Percentiles rank a stretch among this genome's conserved stretches.
phyloP scores from a whole-genome alignment of 2,113 vertebrate genomes.

The Martes martes region DNA sequence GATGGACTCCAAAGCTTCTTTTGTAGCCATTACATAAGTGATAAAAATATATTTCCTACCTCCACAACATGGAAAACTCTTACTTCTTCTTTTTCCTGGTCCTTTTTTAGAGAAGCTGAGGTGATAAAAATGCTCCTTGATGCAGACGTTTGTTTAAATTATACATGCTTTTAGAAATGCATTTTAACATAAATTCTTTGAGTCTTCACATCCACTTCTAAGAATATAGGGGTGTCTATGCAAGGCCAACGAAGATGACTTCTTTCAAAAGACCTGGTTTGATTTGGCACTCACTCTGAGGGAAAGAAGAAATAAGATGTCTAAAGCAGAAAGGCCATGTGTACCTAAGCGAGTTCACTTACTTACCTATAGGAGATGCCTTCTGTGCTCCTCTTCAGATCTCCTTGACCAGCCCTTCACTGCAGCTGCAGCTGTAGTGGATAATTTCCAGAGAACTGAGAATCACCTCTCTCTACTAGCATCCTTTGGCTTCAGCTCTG shows the following conservation, averaged over 20 bases:
- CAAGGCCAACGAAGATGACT: not conserved
- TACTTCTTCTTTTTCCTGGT: not conserved
- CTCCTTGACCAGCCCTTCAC: not conserved
- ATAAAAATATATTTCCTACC: conserved; percentile 59
- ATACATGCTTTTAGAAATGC: conserved; percentile 50
- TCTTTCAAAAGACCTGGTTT: not conserved
- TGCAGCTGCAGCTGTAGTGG: not conserved
- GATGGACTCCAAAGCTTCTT: conserved; percentile 19
- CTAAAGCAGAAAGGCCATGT: not conserved
- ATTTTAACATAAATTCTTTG: conserved; percentile 42
- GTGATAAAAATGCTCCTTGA: conserved; percentile 45
- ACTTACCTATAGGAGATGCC: not conserved
- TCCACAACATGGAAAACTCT: conserved; percentile 68
- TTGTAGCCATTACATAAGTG: conserved; percentile 24
- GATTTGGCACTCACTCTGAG: not conserved
- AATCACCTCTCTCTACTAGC: not conserved
- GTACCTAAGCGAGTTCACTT: not conserved
- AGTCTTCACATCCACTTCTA: conserved; percentile 45
- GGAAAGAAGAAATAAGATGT: not conserved
- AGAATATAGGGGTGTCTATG: conserved; percentile 20
- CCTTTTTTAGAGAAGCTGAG: conserved; percentile 62
- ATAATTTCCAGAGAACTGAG: not conserved
- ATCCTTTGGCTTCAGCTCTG: not conserved
- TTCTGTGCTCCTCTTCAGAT: not conserved
- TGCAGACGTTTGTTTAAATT: conserved; percentile 4